A percentile compares a stretch with the other conserved stretches of the same genome.
Conservation (phyloP, 2,797 vertebrate genomes). For the Enteromius radiatus region DNA sequence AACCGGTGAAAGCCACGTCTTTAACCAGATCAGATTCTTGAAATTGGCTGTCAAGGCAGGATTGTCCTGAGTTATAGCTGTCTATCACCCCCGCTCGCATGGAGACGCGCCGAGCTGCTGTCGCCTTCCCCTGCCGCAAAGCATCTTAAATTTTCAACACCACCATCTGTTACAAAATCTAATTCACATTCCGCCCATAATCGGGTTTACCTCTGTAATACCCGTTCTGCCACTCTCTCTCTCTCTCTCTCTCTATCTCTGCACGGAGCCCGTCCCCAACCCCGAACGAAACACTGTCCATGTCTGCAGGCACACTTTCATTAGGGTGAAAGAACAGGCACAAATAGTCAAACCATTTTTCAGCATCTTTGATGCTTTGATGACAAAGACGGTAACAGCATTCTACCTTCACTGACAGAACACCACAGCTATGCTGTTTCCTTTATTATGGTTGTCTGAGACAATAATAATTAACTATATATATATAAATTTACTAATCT, state of each 20-base stretch:
- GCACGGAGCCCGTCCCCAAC: slow-evolving; percentile 29
- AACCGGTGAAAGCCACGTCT: slow-evolving; percentile 86
- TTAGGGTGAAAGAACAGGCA: slow-evolving; percentile 28
- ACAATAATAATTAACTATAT: not conserved
- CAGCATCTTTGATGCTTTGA: slow-evolving; percentile 17
- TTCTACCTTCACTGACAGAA: not conserved
- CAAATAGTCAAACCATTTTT: slow-evolving; percentile 22
- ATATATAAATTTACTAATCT: too few relatives aligned
- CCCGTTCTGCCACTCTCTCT: slow-evolving; percentile 80
- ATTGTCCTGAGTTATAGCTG: slow-evolving; percentile 98
- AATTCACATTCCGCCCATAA: slow-evolving; percentile 96
- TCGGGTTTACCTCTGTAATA: slow-evolving; percentile 96
- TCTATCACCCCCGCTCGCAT: slow-evolving; percentile 85
- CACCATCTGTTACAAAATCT: slow-evolving; percentile 99
- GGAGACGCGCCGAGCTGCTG: slow-evolving; percentile 81
- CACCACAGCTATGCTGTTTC: not conserved
- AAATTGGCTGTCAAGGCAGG: slow-evolving; percentile 99
- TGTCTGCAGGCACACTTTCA: slow-evolving; percentile 47
- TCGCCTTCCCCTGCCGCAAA: slow-evolving; percentile 83
- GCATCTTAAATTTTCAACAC: slow-evolving; percentile 94
- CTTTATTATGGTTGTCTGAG: slow-evolving; percentile 1
- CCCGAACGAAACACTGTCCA: slow-evolving; percentile 5
- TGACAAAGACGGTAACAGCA: not conserved
- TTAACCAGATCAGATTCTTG: slow-evolving; percentile 99
- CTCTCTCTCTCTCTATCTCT: slow-evolving; percentile 64